phyloP scores from a whole-genome alignment of 1,140 invertebrate species.

The Diachasmimorpha longicaudata region DNA sequence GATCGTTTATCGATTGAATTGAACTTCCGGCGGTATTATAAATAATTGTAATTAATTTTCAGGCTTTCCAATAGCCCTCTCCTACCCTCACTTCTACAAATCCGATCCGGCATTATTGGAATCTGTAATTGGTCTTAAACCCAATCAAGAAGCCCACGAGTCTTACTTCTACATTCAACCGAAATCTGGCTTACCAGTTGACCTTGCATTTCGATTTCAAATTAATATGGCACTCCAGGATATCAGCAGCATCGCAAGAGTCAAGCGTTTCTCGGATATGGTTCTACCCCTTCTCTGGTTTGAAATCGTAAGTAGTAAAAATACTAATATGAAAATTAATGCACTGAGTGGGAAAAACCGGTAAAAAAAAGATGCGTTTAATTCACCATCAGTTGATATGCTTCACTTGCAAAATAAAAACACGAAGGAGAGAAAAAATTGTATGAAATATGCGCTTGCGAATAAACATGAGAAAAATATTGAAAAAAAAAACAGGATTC shows the following conservation, averaged over 20 bases:
- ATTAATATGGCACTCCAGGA: conserved; percentile 82
- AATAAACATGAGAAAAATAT: background rate
- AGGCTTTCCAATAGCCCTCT: conserved; percentile 83
- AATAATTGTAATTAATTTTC: conserved; percentile 19
- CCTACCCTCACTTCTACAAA: conserved; percentile 88
- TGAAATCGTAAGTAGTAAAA: conserved; percentile 76
- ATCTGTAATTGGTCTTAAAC: conserved; percentile 74
- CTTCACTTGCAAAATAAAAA: background rate
- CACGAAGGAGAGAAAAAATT: background rate
- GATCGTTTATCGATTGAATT: too few relatives aligned
- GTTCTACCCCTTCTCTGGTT: conserved; percentile 81
- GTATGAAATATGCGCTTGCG: background rate
- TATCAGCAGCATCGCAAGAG: conserved; percentile 67
- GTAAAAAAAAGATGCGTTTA: too few relatives aligned
- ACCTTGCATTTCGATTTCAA: conserved; percentile 78
- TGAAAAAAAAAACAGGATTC: background rate
- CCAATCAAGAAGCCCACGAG: conserved; percentile 72
- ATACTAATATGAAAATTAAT: background rate
- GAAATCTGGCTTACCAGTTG: conserved; percentile 76
- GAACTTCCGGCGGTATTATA: too few relatives aligned
- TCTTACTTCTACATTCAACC: conserved; percentile 76
- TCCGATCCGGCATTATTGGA: conserved; percentile 71
- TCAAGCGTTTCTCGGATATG: conserved; percentile 70
- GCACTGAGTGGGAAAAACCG: background rate
- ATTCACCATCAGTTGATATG: background rate